Percentiles rank a stretch among this genome's conserved stretches.
Evolutionary conservation across 2,113 vertebrate genomes (phyloP).

Genomic region (Calyptommatus sinebrachiatus): DNA sequence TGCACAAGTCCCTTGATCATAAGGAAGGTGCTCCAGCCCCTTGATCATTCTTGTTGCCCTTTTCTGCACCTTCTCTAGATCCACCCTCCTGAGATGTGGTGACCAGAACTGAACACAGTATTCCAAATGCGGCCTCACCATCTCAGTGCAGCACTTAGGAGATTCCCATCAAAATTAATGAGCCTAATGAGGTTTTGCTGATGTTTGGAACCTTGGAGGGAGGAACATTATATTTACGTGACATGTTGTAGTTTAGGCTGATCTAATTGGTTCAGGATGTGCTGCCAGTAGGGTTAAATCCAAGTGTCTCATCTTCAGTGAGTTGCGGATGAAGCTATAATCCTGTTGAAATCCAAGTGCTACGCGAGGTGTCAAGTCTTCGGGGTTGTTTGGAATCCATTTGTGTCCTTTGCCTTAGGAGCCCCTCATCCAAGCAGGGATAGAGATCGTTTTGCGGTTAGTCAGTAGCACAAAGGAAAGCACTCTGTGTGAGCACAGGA

Average conservation of each 20-base stretch:
- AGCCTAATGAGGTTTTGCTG: background rate
- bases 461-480: background rate
- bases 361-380: background rate
- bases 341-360: conserved; percentile 19
- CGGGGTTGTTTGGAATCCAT: background rate
- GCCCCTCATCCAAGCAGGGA: background rate
- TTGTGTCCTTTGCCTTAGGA: conserved; percentile 12
- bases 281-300: background rate
- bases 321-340: background rate
- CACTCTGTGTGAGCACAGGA: no score
- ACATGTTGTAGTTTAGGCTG: background rate
- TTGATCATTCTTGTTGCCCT: no score
- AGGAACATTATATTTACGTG: background rate
- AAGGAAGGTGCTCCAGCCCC: no score
- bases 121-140: no score
- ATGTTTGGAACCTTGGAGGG: background rate
- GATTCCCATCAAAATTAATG: background rate
- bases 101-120: no score
- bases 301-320: conserved; percentile 4
- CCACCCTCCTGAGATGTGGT: no score
- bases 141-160: background rate
- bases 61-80: no score
- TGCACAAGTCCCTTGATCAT: no score
- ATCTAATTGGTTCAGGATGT: conserved; percentile 19
- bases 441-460: background rate